A percentile compares a stretch with the other conserved stretches of the same genome.
Conservation (phyloP, 2,113 vertebrate species). For the Oxyruncus cristatus region DNA sequence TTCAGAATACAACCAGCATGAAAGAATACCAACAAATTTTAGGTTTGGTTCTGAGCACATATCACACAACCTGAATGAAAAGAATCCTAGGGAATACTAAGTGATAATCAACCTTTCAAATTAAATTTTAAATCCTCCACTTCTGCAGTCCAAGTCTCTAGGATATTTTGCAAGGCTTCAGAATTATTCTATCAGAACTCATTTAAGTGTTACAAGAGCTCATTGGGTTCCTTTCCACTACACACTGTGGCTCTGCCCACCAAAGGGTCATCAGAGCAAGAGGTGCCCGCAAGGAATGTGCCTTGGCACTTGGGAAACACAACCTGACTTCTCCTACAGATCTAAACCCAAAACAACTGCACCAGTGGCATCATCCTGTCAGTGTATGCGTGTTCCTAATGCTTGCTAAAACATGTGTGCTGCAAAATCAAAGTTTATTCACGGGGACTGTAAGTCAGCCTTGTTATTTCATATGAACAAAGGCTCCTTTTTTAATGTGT, state of each 20-base stretch:
- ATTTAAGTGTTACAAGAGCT: neutral
- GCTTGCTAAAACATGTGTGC: neutral
- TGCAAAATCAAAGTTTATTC: neutral
- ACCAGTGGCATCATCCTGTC: rapidly evolving
- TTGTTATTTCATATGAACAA: neutral
- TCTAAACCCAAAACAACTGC: neutral
- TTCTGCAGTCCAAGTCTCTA: neutral
- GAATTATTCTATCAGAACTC: neutral
- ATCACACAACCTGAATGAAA: neutral
- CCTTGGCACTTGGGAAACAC: neutral
- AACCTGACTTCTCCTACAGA: neutral
- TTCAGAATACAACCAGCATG: neutral
- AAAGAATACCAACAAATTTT: neutral
- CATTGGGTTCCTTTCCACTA: neutral
- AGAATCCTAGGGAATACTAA: neutral
- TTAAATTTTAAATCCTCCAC: neutral
- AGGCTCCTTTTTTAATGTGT: neutral
- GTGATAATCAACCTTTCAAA: neutral
- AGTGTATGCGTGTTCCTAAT: neutral
- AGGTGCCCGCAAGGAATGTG: too few relatives aligned
- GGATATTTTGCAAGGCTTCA: neutral
- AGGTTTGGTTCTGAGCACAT: neutral
- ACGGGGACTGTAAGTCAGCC: neutral
- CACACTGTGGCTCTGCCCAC: neutral
- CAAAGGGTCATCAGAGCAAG: neutral